Evolutionary conservation across 2,113 vertebrate genomes (phyloP).

Genomic region (Mirza zaza): DNA sequence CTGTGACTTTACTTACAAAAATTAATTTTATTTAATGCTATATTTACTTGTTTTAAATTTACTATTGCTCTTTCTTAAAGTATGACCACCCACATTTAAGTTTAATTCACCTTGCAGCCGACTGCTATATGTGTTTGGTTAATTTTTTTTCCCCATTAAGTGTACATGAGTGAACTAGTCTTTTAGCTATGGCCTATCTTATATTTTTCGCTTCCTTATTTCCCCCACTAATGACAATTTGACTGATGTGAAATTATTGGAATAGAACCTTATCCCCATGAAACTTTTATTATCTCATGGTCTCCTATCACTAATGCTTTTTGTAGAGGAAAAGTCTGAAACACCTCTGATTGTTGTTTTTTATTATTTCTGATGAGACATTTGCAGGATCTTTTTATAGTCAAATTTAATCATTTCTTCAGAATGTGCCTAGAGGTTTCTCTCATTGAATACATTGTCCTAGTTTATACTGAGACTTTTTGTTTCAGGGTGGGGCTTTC

Average conservation of each 20-base stretch:
- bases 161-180: neutral
- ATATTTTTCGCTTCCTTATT: neutral
- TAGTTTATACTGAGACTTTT: neutral
- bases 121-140: neutral
- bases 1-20: neutral
- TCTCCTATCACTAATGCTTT: neutral
- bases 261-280: neutral
- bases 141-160: neutral
- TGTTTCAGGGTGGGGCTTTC: neutral
- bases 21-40: neutral
- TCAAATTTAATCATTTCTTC: constrained; percentile 24
- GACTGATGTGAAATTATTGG: neutral
- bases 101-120: neutral
- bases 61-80: neutral
- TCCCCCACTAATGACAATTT: neutral
- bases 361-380: neutral
- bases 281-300: neutral
- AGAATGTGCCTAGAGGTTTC: neutral
- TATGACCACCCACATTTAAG: neutral
- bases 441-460: neutral
- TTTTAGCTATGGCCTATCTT: neutral
- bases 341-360: neutral
- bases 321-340: constrained; percentile 37
- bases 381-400: neutral
- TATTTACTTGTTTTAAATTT: constrained; percentile 9